Conservation (phyloP, 92 coral and sea anemone genomes). For the Zoanthus solanderi region DNA sequence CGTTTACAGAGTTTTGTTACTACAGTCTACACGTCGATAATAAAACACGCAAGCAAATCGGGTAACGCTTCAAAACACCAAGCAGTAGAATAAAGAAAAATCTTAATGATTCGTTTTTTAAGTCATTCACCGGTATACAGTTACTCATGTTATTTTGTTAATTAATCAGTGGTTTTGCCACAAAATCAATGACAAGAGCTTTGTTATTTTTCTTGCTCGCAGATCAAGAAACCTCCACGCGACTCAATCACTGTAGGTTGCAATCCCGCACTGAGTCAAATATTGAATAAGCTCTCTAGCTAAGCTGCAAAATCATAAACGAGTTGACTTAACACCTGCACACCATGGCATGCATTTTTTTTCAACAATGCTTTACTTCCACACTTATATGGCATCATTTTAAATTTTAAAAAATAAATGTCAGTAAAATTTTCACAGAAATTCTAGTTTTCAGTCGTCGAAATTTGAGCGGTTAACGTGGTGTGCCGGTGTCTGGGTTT, state of each 20-base stretch:
- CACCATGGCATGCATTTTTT: constrained; percentile 5
- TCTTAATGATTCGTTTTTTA: neutral
- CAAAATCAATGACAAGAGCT: constrained; percentile 35
- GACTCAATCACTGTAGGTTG: constrained; percentile 49
- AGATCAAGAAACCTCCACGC: constrained; percentile 42
- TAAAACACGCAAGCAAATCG: neutral
- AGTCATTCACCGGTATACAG: neutral
- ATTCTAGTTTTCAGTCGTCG: neutral
- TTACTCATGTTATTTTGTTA: neutral
- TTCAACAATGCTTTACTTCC: neutral
- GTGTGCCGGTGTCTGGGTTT: constrained; percentile 19
- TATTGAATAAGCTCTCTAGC: constrained; percentile 30
- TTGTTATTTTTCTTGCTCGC: constrained; percentile 30
- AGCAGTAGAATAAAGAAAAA: neutral
- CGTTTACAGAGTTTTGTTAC: constrained; percentile 3
- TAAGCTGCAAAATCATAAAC: constrained; percentile 30
- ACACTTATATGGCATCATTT: neutral
- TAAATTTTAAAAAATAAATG: neutral
- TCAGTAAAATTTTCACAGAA: neutral
- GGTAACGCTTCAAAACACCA: neutral
- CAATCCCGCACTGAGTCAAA: constrained; percentile 26
- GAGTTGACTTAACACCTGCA: constrained; percentile 34
- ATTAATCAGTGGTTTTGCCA: constrained; percentile 21
- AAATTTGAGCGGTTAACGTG: neutral
- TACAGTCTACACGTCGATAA: neutral